A percentile compares a stretch with the other conserved stretches of the same genome.
These are phyloP conservation scores for Disparrhopalites patrizii DNA, from an alignment of 2,888 invertebrate genomes.

Conservation along the genomic window DNA sequence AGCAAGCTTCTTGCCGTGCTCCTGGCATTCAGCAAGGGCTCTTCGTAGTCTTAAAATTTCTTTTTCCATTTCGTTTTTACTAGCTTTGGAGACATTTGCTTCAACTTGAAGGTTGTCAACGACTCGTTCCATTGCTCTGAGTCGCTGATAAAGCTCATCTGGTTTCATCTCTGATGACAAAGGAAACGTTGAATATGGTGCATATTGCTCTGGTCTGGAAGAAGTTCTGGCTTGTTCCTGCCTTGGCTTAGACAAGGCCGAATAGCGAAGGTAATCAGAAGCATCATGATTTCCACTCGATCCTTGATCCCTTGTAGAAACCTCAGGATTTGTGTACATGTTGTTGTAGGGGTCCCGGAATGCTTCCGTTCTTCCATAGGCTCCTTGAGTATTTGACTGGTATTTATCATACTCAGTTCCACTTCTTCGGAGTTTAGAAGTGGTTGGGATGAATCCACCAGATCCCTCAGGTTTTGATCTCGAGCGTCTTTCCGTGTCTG, in stretches of 20 bases:
- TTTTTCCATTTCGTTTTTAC: conserved; percentile 22
- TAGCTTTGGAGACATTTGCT: conserved; percentile 13
- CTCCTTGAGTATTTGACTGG: background rate
- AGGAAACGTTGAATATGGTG: background rate
- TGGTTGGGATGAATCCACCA: background rate
- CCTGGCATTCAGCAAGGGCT: conserved; percentile 24
- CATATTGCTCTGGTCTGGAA: background rate
- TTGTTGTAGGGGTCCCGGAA: background rate
- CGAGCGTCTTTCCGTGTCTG: too few relatives aligned
- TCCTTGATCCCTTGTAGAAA: background rate
- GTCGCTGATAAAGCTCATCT: background rate
- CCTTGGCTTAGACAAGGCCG: background rate
- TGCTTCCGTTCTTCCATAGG: background rate
- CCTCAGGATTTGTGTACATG: background rate
- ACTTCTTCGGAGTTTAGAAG: background rate
- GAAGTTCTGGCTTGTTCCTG: background rate
- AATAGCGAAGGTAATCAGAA: too few relatives aligned
- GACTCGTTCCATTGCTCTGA: conserved; percentile 13
- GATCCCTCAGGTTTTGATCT: background rate
- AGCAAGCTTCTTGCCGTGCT: conserved; percentile 23
- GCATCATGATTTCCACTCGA: too few relatives aligned
- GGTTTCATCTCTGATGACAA: background rate
- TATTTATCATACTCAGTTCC: too few relatives aligned
- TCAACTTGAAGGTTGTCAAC: conserved; percentile 19
- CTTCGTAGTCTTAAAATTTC: conserved; percentile 26